A percentile compares a stretch with the other conserved stretches of the same genome.
These are phyloP conservation scores for Bombus waltoni DNA, from an alignment of 1,140 invertebrate species.

Conservation along the genomic window DNA sequence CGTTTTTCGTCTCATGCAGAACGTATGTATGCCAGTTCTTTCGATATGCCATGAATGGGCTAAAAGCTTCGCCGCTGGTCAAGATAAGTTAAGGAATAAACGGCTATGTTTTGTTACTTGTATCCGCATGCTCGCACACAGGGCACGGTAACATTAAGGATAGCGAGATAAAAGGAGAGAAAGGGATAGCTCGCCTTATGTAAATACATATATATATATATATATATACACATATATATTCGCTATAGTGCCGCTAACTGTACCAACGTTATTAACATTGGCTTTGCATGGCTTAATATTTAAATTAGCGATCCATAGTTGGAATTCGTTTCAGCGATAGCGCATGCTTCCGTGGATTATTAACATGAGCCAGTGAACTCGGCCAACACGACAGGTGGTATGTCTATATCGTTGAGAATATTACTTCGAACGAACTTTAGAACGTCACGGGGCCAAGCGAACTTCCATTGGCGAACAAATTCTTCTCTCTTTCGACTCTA, in stretches of 20 bases:
- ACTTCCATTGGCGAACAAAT: too few species aligned
- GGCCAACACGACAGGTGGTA: neutral
- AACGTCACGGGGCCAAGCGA: too few species aligned
- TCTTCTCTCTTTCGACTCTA: too few species aligned
- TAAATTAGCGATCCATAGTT: constrained; percentile 19
- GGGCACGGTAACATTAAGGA: neutral
- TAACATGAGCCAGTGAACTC: neutral
- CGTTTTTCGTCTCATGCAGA: neutral
- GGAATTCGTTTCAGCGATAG: constrained; percentile 20
- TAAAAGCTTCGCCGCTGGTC: neutral
- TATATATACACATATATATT: too few species aligned
- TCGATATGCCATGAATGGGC: neutral
- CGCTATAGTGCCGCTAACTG: neutral
- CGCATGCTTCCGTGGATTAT: constrained; percentile 1
- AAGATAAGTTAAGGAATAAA: neutral
- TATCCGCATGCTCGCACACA: neutral
- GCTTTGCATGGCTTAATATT: constrained; percentile 22
- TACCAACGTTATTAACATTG: constrained; percentile 27
- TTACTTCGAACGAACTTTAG: too few species aligned
- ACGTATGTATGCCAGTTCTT: neutral
- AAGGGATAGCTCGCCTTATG: neutral
- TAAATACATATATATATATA: neutral
- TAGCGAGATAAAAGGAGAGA: neutral
- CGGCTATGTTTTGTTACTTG: neutral
- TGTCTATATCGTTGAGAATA: neutral